Evolutionary conservation across 2,113 vertebrate species (phyloP), one percentile per base, ranked within the genome.

Genomic region (Cryptotis parvus): DNA sequence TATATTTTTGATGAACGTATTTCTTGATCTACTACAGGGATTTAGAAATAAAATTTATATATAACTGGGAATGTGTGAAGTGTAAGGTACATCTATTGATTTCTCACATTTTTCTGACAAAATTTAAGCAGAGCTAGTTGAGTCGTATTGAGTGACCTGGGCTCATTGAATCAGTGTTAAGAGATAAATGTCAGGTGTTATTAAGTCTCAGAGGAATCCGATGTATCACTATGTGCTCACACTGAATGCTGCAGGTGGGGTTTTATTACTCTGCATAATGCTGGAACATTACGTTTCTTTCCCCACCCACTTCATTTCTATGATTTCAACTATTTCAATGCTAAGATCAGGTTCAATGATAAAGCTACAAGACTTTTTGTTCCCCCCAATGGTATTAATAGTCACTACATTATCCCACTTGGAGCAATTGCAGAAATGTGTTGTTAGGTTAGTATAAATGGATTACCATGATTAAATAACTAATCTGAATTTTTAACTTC

Each of bases 381-480:
- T 6, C 45, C 45, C 45, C 45, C 2, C 37, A 18, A 49, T 94
- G 92, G 70, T 92, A 96, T 92, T 96, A 91, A 85, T 92, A 87
- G 66, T 87, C 90, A 68, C 31, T 61, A 74, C 26, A 93, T 85
- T 91, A 45, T 65, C 96, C 95, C 80, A 94, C 26, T 66, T 81
- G 86, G 63, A 94, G 94, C 77, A 89, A 63, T 33, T 90, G 6
- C 41, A 80, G 87, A 94, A 95, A 95, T 93, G 90, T 95, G 95
- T 91, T 92, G 93, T 24, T 93, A 90, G 79, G 39, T 95, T 93
- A 96, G 89, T 81, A 82, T 92, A 80, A 94, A 97, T 91, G 94
- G 84, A 95, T 94, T 94, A 91, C 80, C 87, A 12, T 95, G 74
- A 94, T 89, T 96, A 90, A 97, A 91, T 96, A 94, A 94, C 96